Conservation (phyloP, 1,140 invertebrate genomes). For the Drosophila serrata region DNA sequence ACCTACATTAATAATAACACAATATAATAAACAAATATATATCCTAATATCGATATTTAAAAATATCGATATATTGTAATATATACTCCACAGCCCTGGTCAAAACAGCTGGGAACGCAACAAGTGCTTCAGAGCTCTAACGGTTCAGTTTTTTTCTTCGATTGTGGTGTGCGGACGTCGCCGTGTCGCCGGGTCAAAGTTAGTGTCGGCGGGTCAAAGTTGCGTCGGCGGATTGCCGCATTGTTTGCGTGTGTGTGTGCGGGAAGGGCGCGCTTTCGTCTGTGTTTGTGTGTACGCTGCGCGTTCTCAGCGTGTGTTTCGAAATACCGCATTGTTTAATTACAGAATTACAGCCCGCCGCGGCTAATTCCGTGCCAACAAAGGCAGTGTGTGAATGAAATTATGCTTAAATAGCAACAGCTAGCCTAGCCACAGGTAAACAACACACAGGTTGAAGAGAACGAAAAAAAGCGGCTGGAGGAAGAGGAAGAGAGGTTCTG, state of each 20-base stretch:
- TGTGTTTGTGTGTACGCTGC: slow-evolving; percentile 20
- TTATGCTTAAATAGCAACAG: slow-evolving; percentile 41
- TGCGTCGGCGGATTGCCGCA: slow-evolving; percentile 39
- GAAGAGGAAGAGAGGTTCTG: slow-evolving; percentile 30
- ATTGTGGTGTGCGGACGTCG: slow-evolving; percentile 9
- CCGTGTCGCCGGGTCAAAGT: slow-evolving; percentile 16
- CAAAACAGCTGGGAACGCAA: slow-evolving; percentile 11
- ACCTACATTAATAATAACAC: too few species aligned
- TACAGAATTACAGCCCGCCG: slow-evolving; percentile 37
- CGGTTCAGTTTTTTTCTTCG: background rate
- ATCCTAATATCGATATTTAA: too few species aligned
- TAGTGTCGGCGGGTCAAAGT: slow-evolving; percentile 19
- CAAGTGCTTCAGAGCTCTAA: slow-evolving; percentile 2
- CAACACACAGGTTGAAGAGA: slow-evolving; percentile 1
- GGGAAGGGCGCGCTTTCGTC: slow-evolving; percentile 24
- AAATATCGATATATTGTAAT: too few species aligned
- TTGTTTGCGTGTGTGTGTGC: slow-evolving; percentile 38
- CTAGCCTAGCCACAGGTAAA: slow-evolving; percentile 29
- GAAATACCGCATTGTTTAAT: slow-evolving; percentile 52
- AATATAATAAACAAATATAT: too few species aligned
- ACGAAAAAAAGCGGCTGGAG: background rate
- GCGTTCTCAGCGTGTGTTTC: slow-evolving; percentile 45
- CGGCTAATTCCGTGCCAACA: slow-evolving; percentile 42
- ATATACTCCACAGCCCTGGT: too few species aligned
- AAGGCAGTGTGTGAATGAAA: slow-evolving; percentile 43